Base-by-base conservation (phyloP, 1,140 invertebrate species). In the Gonioctena quinquepunctata region DNA sequence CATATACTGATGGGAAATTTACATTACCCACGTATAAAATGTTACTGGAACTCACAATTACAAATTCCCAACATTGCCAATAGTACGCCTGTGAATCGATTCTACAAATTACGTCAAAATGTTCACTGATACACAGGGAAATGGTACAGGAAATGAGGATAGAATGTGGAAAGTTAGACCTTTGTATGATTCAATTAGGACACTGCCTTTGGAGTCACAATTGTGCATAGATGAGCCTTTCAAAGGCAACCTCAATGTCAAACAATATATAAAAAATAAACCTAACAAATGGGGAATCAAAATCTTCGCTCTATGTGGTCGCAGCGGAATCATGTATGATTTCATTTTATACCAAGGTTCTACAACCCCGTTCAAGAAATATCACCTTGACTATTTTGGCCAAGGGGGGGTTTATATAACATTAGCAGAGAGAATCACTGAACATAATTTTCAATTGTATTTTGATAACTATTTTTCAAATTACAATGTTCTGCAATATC, bases 381-480 rank as follows among this genome's bases (percentile, higher is more conserved):
- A 21, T 13, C 16, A 67, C 60, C 7, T 66, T 3, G 33, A 74
- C 33, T 33, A 23, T 49, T 78, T 70, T 75, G 79, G 78, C 16
- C 21, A 66, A 25, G 72, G 73, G 7, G 56, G 64, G 28, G 63
- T 54, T 42, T 63, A 74, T 27, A 74, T 79, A 33, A 56, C 79
- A 64, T 52, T 81, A 13, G 21, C 42, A 18, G 59, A 77, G 66
- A 21, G 69, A 62, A 66, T 78, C 16, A 28, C 21, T 3, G 67
- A 64, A 22, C 16, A 22, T 33, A 63, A 16, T 63, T 50, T 22
- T 63, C 1, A 48, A 23, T 42, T 69, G n/a, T 63, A 22, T 62
- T 69, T 23, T 69, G 75, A 80, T 64, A 79, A 80, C 65, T 78
- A 78, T 67, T 83, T 84, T 72, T 75, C 77, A 19, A 79, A 77